These are phyloP conservation scores for Nomada fucata DNA, from an alignment of 2,888 invertebrate genomes.

Conservation along the genomic window DNA sequence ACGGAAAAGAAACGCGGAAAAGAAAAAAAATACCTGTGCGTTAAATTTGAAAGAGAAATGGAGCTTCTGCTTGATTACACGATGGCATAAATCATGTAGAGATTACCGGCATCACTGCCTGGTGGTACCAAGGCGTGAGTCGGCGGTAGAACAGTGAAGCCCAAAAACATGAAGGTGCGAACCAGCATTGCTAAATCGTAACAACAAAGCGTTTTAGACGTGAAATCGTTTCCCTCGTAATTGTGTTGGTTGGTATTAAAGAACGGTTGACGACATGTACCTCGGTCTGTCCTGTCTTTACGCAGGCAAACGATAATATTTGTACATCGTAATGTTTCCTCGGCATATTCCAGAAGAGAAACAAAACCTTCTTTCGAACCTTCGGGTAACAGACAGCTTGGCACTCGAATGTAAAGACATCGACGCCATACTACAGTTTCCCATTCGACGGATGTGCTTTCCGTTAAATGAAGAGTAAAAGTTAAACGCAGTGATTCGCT, in stretches of 20 bases:
- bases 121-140: constrained; percentile 91
- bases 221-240: constrained; percentile 47
- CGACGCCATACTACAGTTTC: constrained; percentile 92
- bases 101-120: constrained; percentile 87
- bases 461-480: constrained; percentile 92
- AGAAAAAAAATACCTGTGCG: constrained; percentile 74
- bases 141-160: constrained; percentile 94
- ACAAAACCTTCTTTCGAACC: constrained; percentile 98
- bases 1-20: neutral
- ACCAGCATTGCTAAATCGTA: constrained; percentile 89
- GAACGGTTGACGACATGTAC: constrained; percentile 81
- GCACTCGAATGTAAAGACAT: constrained; percentile 95
- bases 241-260: constrained; percentile 55
- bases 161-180: constrained; percentile 98
- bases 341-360: constrained; percentile 96
- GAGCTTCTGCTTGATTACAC: constrained; percentile 81
- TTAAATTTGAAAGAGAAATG: constrained; percentile 79
- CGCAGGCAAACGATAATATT: constrained; percentile 93
- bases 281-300: constrained; percentile 93
- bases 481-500: constrained; percentile 90
- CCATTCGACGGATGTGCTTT: constrained; percentile 92
- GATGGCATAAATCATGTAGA: constrained; percentile 87
- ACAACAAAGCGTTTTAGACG: constrained; percentile 70
- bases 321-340: constrained; percentile 94
- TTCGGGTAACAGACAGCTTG: constrained; percentile 93